phyloP scores from a whole-genome alignment of 2,888 invertebrate species.

The Ischnura elegans region DNA sequence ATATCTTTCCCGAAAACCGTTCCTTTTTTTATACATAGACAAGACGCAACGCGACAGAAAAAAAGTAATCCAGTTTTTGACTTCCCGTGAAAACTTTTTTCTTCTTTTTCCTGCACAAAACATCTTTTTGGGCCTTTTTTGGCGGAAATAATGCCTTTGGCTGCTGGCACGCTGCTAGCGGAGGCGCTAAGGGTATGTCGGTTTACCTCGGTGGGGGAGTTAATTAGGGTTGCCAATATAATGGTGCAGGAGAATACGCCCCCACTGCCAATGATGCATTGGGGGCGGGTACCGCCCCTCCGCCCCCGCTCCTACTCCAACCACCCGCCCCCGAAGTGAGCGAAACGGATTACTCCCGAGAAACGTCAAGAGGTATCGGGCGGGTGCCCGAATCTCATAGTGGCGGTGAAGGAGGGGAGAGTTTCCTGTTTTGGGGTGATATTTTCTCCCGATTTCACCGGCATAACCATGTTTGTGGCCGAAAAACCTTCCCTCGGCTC shows the following conservation, averaged over 20 bases:
- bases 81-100: background rate
- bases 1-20: background rate
- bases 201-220: background rate
- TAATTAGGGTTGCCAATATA: constrained; percentile 32
- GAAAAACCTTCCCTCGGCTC: background rate
- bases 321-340: background rate
- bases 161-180: background rate
- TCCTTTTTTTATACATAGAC: background rate
- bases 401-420: background rate
- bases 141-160: background rate
- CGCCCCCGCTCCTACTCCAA: no score
- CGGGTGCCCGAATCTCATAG: background rate
- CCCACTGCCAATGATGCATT: constrained; percentile 19
- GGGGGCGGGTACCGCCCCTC: background rate
- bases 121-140: background rate
- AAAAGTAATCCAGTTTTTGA: background rate
- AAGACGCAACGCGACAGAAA: background rate
- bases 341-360: background rate
- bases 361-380: no score
- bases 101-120: background rate
- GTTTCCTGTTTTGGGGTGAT: background rate
- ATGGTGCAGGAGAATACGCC: background rate
- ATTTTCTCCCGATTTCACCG: background rate
- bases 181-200: background rate
- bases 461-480: constrained; percentile 7